phyloP scores from a whole-genome alignment of 2,113 vertebrate species.

The Calypte anna region DNA sequence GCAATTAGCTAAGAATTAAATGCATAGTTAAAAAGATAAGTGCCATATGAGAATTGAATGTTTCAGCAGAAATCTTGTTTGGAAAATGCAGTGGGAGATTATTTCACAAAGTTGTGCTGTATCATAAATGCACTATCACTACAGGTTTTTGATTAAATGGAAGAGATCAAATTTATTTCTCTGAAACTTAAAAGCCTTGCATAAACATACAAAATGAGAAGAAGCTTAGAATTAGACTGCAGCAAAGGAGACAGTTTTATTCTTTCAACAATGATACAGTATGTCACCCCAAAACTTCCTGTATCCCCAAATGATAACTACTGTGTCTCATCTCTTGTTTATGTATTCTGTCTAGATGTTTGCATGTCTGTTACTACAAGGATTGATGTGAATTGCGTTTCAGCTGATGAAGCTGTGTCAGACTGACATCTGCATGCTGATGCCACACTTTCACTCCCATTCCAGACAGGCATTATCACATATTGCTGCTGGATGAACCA shows the following conservation, averaged over 20 bases:
- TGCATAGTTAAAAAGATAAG: slow-evolving; percentile 70
- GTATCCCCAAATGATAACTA: background rate
- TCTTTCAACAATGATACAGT: background rate
- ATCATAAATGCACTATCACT: slow-evolving; percentile 46
- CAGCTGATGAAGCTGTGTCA: background rate
- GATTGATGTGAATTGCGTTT: background rate
- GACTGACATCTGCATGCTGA: background rate
- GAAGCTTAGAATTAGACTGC: background rate
- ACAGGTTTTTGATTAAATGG: slow-evolving; percentile 35
- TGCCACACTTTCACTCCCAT: background rate
- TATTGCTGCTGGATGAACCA: background rate
- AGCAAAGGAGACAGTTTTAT: background rate
- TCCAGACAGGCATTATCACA: background rate
- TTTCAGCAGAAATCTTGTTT: slow-evolving; percentile 68
- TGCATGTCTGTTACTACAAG: background rate
- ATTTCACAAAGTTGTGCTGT: slow-evolving; percentile 26
- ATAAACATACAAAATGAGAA: background rate
- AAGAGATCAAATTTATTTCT: slow-evolving; percentile 36
- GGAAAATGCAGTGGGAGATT: slow-evolving; percentile 53
- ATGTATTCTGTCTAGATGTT: background rate
- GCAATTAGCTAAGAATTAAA: slow-evolving; percentile 76
- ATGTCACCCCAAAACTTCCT: background rate
- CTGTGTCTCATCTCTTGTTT: background rate
- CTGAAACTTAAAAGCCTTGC: slow-evolving; percentile 20
- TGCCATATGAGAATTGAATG: slow-evolving; percentile 66